These are phyloP conservation scores for Drosophila lini DNA, from an alignment of 1,140 invertebrate species.

Conservation along the genomic window DNA sequence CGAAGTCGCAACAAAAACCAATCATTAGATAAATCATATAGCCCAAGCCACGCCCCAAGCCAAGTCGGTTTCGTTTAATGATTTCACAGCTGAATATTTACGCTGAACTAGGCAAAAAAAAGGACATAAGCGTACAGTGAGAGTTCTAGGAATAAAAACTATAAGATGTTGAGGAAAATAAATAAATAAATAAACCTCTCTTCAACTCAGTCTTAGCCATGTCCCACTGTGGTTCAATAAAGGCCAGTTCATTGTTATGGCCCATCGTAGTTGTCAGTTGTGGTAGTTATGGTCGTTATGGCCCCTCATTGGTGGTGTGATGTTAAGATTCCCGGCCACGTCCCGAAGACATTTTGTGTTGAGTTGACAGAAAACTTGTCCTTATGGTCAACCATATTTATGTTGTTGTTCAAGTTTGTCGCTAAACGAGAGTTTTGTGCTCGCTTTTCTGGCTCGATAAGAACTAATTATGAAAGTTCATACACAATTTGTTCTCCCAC, in stretches of 20 bases:
- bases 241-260: conserved; percentile 39
- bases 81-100: conserved; percentile 35
- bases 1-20: conserved; percentile 9
- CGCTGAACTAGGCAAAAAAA: conserved; percentile 40
- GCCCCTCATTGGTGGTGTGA: conserved; percentile 18
- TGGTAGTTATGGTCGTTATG: conserved; percentile 27
- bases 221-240: conserved; percentile 34
- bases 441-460: conserved; percentile 44
- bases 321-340: conserved; percentile 35
- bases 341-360: conserved; percentile 43
- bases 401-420: conserved; percentile 43
- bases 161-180: neutral
- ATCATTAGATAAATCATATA: conserved; percentile 48
- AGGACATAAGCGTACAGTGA: neutral
- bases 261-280: conserved; percentile 24
- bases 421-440: conserved; percentile 41
- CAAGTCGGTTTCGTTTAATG: conserved; percentile 5
- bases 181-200: neutral
- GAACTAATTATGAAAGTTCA: conserved; percentile 51
- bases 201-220: neutral
- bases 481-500: conserved; percentile 13
- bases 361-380: conserved; percentile 53
- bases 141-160: neutral
- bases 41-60: neutral
- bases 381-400: conserved; percentile 43